Conservation (phyloP, 2,888 invertebrate species). For the Nomada lathburiana region DNA sequence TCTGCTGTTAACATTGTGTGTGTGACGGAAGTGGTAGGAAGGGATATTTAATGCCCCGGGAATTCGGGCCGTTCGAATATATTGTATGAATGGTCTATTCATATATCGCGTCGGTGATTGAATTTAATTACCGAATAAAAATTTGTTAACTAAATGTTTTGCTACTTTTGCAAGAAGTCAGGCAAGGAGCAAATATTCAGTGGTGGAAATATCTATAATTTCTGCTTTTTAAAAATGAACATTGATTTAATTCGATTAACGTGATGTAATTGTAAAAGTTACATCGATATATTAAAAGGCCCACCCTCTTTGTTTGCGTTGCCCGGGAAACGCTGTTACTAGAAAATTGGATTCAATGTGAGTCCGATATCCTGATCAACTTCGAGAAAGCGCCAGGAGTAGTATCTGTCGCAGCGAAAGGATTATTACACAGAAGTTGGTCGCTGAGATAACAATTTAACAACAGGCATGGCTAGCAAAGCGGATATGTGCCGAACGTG, state of each 20-base stretch:
- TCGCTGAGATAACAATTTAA: background rate
- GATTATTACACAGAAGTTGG: background rate
- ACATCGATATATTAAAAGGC: constrained; percentile 58
- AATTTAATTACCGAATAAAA: too few relatives aligned
- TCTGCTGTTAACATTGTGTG: too few relatives aligned
- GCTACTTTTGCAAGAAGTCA: too few relatives aligned
- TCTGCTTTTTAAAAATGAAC: background rate
- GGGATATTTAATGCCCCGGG: too few relatives aligned
- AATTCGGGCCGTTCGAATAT: too few relatives aligned
- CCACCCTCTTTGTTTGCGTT: constrained; percentile 67
- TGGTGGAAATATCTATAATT: too few relatives aligned
- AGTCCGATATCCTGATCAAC: constrained; percentile 4
- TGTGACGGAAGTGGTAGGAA: too few relatives aligned
- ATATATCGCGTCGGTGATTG: too few relatives aligned
- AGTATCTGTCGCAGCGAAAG: background rate
- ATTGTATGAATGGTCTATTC: too few relatives aligned
- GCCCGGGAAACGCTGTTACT: constrained; percentile 68
- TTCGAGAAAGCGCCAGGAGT: background rate
- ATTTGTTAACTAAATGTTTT: too few relatives aligned
- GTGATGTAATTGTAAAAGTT: constrained; percentile 17
- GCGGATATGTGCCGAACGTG: constrained; percentile 80
- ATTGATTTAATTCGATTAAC: background rate
- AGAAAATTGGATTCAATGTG: constrained; percentile 27
- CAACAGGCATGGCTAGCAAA: constrained; percentile 74
- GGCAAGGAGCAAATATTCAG: too few relatives aligned